A percentile compares a stretch with the other conserved stretches of the same genome.
phyloP scores from a whole-genome alignment of 2,113 vertebrate genomes.

The Beaufortia kweichowensis region DNA sequence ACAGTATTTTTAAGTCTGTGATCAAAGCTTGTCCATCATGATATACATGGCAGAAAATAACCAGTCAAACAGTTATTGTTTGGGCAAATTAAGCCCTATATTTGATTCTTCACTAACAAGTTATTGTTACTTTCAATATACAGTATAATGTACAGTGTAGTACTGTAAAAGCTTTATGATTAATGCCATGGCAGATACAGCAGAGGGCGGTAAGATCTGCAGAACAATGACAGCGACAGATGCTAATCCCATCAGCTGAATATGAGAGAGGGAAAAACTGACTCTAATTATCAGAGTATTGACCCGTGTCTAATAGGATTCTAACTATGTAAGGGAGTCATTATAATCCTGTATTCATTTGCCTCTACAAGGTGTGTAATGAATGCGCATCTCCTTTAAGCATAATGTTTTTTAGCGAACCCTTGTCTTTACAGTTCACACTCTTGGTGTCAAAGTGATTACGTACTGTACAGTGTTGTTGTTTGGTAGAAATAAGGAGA shows the following conservation, averaged over 20 bases:
- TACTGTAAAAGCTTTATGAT: too few species aligned
- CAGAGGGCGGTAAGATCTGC: slow-evolving; percentile 57
- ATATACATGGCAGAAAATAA: too few species aligned
- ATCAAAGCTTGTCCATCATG: too few species aligned
- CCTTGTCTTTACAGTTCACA: not conserved
- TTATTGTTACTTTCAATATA: not conserved
- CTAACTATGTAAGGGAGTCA: slow-evolving; percentile 61
- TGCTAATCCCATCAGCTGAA: slow-evolving; percentile 46
- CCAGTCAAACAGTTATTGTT: too few species aligned
- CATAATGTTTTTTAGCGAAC: not conserved
- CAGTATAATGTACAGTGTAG: too few species aligned
- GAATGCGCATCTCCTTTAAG: slow-evolving; percentile 19
- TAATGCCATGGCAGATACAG: slow-evolving; percentile 44
- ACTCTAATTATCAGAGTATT: slow-evolving; percentile 64
- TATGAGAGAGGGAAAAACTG: slow-evolving; percentile 58
- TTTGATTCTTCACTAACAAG: too few species aligned
- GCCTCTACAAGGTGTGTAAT: slow-evolving; percentile 11
- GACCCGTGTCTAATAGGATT: slow-evolving; percentile 66
- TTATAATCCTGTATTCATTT: slow-evolving; percentile 56
- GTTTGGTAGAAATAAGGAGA: too few species aligned
- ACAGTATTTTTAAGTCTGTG: too few species aligned
- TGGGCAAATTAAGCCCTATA: too few species aligned
- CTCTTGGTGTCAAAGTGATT: not conserved
- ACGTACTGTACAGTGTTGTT: not conserved
- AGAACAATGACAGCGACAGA: slow-evolving; percentile 48